Base-by-base conservation (phyloP, 2,888 invertebrate species). In the Sarcophaga rosellei region DNA sequence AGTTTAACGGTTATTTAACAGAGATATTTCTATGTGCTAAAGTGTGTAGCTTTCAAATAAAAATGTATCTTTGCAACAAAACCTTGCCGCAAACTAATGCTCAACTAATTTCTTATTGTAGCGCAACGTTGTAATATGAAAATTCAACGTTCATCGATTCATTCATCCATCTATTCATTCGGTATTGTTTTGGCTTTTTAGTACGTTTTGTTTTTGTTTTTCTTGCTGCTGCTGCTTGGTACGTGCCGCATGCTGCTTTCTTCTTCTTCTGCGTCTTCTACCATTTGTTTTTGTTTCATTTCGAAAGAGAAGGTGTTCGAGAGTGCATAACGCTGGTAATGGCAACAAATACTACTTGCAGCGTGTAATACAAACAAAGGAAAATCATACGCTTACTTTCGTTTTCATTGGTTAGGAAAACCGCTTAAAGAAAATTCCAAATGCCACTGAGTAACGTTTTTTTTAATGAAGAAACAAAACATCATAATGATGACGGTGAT, bases 391-490 rank as follows among this genome's bases (percentile, higher is more conserved):
- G 84, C 89, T 90, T 89, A 92, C 91, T 92, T 92, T 91, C 92
- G 91, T 89, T 91, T 91, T 91, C 91, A 89, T 91, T 91, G 84
- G 79, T 75, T 75, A 72, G 65, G 69, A 84, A 84, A 80, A 80
- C 79, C 69, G 82, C 79, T 79, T 65, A 15, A 79, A 75, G 74
- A 79, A 84, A 84, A 70, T 69, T 70, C 44, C 65, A 70, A 76
- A 75, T 79, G 74, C 63, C 68, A 74, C 57, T 6, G 74, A 66
- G 87, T 72, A 80, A 15, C 62, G n/a, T 8, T 35, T 35, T 35
- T 35, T 35, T 35, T 35, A 25, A 25, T 11, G 11, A 76, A 75
- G 47, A 62, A 68, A 61, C 15, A 17, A n/a, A 70, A 35, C 12
- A 53, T 15, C 53, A 53, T 15, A 53, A 12, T 15, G 17, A 53